These are phyloP conservation scores for Hyposoter didymator DNA, from an alignment of 2,888 invertebrate species.

Conservation along the genomic window DNA sequence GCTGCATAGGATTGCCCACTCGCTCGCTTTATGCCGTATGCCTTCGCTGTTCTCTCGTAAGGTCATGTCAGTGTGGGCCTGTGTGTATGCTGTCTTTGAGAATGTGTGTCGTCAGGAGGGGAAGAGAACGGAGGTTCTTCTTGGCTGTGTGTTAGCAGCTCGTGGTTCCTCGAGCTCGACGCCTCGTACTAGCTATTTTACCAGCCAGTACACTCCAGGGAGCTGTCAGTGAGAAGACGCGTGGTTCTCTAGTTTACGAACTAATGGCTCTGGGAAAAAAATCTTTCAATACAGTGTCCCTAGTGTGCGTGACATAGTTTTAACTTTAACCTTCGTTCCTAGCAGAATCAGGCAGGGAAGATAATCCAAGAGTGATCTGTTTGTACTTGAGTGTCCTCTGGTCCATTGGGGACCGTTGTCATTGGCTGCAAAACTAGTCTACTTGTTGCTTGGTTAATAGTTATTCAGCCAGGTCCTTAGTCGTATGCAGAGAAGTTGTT, in stretches of 20 bases:
- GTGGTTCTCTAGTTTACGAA: slow-evolving; percentile 43
- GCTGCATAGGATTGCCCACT: slow-evolving; percentile 47
- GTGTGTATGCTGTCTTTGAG: slow-evolving; percentile 11
- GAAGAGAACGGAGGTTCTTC: slow-evolving; percentile 61
- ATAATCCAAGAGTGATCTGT: neutral
- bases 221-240: slow-evolving; percentile 66
- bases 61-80: neutral
- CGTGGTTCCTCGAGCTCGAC: slow-evolving; percentile 62
- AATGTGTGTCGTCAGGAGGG: slow-evolving; percentile 37
- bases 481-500: neutral
- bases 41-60: slow-evolving; percentile 19
- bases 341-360: neutral
- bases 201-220: slow-evolving; percentile 64
- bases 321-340: neutral
- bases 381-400: neutral
- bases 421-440: neutral
- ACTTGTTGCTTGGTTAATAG: neutral
- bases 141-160: slow-evolving; percentile 46
- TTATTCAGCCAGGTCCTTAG: neutral
- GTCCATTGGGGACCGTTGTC: neutral
- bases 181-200: slow-evolving; percentile 59
- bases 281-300: slow-evolving; percentile 1
- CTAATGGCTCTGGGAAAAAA: neutral
- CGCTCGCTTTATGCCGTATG: slow-evolving; percentile 27
- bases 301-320: neutral